Evolutionary conservation across 2,888 invertebrate species (phyloP).

Genomic region (Plutella xylostella): DNA sequence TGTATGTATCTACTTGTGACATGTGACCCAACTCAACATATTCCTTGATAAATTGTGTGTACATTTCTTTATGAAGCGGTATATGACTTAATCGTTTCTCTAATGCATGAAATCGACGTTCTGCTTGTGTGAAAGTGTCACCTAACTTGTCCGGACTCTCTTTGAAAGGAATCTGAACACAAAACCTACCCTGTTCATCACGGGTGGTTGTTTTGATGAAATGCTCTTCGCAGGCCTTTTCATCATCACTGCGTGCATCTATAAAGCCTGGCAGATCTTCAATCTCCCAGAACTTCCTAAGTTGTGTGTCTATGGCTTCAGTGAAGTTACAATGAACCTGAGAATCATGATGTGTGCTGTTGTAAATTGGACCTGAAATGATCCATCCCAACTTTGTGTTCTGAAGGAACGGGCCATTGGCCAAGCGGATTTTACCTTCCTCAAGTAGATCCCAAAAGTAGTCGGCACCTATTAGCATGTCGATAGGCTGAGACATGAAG

Average conservation of each 20-base stretch:
- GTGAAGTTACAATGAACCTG: too few relatives aligned
- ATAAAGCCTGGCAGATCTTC: conserved; percentile 9
- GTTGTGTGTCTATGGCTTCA: too few relatives aligned
- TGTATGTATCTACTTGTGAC: background rate
- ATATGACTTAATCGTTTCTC: background rate
- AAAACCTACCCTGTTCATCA: conserved; percentile 10
- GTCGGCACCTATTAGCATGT: too few relatives aligned
- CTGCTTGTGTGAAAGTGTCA: background rate
- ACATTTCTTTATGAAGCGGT: background rate
- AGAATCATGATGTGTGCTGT: too few relatives aligned
- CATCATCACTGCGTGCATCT: conserved; percentile 7
- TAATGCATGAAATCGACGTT: background rate
- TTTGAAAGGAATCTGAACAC: conserved; percentile 4
- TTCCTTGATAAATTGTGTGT: background rate
- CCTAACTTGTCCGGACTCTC: background rate
- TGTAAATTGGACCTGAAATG: too few relatives aligned
- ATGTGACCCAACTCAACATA: background rate
- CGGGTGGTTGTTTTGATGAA: conserved; percentile 12
- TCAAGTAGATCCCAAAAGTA: too few relatives aligned
- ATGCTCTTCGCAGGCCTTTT: conserved; percentile 8
- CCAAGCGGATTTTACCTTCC: too few relatives aligned
- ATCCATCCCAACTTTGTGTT: too few relatives aligned
- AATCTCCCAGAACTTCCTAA: conserved; percentile 15
- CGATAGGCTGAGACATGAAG: too few relatives aligned
- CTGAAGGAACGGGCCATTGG: too few relatives aligned